Evolutionary conservation across 35 echinoderm and acorn worm species (phyloP).

Genomic region (Ptychodera flava): DNA sequence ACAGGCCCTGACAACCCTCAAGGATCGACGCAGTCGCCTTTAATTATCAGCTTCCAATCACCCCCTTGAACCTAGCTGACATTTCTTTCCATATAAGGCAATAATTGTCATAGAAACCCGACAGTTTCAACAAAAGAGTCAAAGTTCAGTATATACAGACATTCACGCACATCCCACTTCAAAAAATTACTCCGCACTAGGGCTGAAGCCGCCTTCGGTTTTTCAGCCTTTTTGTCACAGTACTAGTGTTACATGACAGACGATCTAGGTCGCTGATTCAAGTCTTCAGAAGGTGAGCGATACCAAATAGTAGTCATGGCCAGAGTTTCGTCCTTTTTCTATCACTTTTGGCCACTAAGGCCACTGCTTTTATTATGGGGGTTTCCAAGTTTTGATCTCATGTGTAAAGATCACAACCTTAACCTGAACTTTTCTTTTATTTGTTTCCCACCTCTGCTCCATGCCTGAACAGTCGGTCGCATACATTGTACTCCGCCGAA

Average conservation of each 20-base stretch:
- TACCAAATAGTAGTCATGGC: not conserved
- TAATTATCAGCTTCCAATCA: conserved; percentile 85
- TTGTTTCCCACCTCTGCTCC: conserved; percentile 34
- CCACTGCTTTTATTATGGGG: not conserved
- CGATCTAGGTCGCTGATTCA: not conserved
- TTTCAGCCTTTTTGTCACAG: not conserved
- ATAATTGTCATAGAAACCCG: conserved; percentile 87
- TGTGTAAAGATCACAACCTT: not conserved
- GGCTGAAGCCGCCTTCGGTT: not conserved
- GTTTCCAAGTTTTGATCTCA: not conserved
- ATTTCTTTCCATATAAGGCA: conserved; percentile 90
- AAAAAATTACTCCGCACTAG: conserved; percentile 81
- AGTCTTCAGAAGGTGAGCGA: not conserved
- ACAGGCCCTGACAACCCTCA: conserved; percentile 57
- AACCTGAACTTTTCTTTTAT: not conserved
- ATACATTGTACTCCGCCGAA: conserved; percentile 89
- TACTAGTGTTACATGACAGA: not conserved
- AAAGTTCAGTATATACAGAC: conserved; percentile 99
- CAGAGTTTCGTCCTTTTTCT: not conserved
- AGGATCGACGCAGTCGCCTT: conserved; percentile 23
- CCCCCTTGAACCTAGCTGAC: conserved; percentile 97
- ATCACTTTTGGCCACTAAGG: not conserved
- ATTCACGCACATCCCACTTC: conserved; percentile 86
- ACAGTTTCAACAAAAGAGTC: conserved; percentile 88
- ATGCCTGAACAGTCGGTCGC: conserved; percentile 58